Percentiles rank a stretch among this genome's conserved stretches.
Evolutionary conservation across 2,888 invertebrate species (phyloP).

Genomic region (Tryphoninae sp.): DNA sequence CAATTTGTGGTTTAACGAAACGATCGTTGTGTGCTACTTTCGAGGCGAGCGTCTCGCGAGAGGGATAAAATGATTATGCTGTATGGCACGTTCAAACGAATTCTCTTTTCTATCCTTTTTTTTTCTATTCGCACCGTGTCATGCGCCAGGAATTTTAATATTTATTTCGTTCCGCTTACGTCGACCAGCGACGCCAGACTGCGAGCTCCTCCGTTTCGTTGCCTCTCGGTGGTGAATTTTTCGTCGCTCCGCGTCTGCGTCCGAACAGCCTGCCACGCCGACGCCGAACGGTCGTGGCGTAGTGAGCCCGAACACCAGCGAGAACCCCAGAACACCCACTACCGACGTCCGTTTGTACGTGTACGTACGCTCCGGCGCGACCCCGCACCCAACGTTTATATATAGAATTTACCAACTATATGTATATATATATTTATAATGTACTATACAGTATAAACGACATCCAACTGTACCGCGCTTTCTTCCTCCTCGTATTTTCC

Average conservation of each 20-base stretch:
- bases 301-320: conserved; percentile 21
- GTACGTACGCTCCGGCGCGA: conserved; percentile 46
- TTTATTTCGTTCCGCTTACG: conserved; percentile 65
- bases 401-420: conserved; percentile 60
- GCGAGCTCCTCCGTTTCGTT: conserved; percentile 68
- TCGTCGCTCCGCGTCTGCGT: conserved; percentile 64
- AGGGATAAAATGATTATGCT: not conserved
- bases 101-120: not conserved
- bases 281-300: conserved; percentile 49
- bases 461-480: conserved; percentile 16
- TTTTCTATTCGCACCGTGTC: conserved; percentile 19
- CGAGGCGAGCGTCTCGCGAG: not conserved
- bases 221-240: conserved; percentile 64
- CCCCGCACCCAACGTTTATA: conserved; percentile 57
- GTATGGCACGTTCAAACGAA: not conserved
- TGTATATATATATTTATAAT: conserved; percentile 5
- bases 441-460: not conserved
- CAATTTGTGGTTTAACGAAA: not conserved
- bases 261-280: conserved; percentile 54
- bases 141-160: conserved; percentile 40
- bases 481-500: not conserved
- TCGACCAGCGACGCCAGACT: conserved; percentile 77
- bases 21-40: too few relatives aligned
- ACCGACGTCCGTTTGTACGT: conserved; percentile 19
- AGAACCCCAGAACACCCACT: conserved; percentile 22